Evolutionary conservation across 2,113 vertebrate species (phyloP), one percentile per base, ranked within the genome.

Genomic region (Saguinus midas): DNA sequence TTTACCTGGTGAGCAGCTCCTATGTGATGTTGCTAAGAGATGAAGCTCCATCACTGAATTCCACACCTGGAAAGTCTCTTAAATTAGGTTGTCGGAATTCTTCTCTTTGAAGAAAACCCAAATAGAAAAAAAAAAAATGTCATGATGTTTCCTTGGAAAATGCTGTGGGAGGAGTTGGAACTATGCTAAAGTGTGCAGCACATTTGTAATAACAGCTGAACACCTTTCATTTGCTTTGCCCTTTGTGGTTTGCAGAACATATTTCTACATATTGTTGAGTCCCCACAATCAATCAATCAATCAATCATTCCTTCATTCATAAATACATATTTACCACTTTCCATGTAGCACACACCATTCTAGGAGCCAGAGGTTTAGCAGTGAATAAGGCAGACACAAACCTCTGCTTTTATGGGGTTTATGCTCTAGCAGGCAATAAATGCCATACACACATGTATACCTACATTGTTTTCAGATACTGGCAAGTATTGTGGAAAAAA

Each of bases 1-100:
- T 50, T 95, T 83, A 27, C 0, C 1, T 20, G 75, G 73, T 61
- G 52, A 93, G 68, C 27, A 55, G 79, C 70, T 94, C 66, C 91
- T 43, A 6, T 50, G 72, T 84, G 80, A 97, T 11, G 95, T 82
- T 96, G 96, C 96, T 98, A 97, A 93, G 95, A 94, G 89, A 98
- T 91, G 45, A 37, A 32, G 27, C 78, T 43, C 57, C 83, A 68
- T 52, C 40, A 50, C 50, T 82, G 93, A 91, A 92, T 94, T 96
- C 75, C 9, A 21, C 80, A 98, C 91, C 97, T 95, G 91, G 83
- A 95, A 95, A 96, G 91, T 90, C 90, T 87, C 91, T 93, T 95
- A 95, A 97, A 96, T 87, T 95, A 95, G 95, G 32, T 43, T 90
- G 55, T 82, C 40, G 32, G 90, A 43, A 95, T 95, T 96, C 84